Conservation (phyloP, 2,888 invertebrate genomes). For the Lasiommata megera region DNA sequence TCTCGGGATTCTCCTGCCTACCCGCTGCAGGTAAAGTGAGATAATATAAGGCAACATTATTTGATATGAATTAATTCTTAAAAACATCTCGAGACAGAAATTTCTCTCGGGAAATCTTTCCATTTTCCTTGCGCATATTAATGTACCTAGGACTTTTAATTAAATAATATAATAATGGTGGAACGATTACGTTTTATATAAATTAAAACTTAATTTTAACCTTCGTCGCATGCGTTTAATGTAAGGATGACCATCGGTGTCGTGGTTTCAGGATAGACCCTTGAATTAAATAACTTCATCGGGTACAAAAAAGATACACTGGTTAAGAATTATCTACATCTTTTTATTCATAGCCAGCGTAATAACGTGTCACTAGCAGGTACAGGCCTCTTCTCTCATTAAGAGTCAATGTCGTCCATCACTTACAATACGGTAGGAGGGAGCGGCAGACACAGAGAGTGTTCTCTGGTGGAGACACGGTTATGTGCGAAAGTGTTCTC, state of each 20-base stretch:
- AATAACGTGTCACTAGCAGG: too few relatives aligned
- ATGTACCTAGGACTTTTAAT: slow-evolving; percentile 25
- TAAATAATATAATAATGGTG: slow-evolving; percentile 23
- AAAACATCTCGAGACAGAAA: slow-evolving; percentile 2
- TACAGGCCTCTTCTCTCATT: too few relatives aligned
- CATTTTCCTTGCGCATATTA: slow-evolving; percentile 4
- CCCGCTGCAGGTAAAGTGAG: too few relatives aligned
- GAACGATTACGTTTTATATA: slow-evolving; percentile 28
- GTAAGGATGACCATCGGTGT: neutral
- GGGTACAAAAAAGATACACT: too few relatives aligned
- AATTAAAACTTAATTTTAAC: slow-evolving; percentile 35
- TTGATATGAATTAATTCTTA: slow-evolving; percentile 7
- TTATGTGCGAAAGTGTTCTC: too few relatives aligned
- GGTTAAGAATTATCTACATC: too few relatives aligned
- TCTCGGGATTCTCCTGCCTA: too few relatives aligned
- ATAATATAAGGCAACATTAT: neutral
- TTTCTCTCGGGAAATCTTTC: slow-evolving; percentile 25
- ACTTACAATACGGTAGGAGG: too few relatives aligned
- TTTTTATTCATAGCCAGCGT: too few relatives aligned
- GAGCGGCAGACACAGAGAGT: too few relatives aligned
- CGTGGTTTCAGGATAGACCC: neutral
- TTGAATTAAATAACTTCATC: neutral
- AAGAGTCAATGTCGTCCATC: too few relatives aligned
- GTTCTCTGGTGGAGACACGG: too few relatives aligned
- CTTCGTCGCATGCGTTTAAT: slow-evolving; percentile 22